phyloP scores from a whole-genome alignment of 1,140 invertebrate species.

The Ooceraea biroi region DNA sequence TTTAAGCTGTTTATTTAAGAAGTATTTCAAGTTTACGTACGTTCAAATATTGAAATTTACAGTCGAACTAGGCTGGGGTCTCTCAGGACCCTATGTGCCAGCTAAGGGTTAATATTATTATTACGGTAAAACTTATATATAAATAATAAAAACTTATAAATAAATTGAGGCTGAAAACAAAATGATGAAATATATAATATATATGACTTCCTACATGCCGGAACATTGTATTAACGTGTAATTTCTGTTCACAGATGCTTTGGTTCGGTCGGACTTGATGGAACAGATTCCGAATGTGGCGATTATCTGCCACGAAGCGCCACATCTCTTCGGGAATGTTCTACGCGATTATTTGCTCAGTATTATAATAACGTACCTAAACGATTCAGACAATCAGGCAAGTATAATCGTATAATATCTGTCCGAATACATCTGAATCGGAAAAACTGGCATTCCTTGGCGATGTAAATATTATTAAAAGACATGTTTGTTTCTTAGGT shows the following conservation, averaged over 20 bases:
- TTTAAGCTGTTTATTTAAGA: too few relatives aligned
- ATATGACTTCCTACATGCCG: background rate
- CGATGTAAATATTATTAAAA: conserved; percentile 20
- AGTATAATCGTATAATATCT: conserved; percentile 58
- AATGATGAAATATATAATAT: background rate
- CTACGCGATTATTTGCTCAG: conserved; percentile 87
- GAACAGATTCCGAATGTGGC: conserved; percentile 89
- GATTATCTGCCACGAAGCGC: conserved; percentile 87
- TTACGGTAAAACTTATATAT: too few relatives aligned
- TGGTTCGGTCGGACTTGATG: conserved; percentile 88
- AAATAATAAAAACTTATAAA: too few relatives aligned
- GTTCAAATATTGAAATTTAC: too few relatives aligned
- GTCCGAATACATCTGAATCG: background rate
- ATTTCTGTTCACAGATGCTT: conserved; percentile 85
- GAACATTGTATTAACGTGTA: background rate
- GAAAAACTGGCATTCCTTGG: background rate
- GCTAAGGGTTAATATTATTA: too few relatives aligned
- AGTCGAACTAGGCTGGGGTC: too few relatives aligned
- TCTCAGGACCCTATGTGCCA: too few relatives aligned
- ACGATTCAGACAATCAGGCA: conserved; percentile 88
- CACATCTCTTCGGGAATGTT: conserved; percentile 80
- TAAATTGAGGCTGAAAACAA: background rate
- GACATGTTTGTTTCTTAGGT: conserved; percentile 84
- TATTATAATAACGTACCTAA: conserved; percentile 88
- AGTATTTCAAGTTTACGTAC: too few relatives aligned